Percentiles rank a stretch among this genome's conserved stretches.
Conservation (phyloP, 2,113 vertebrate genomes). For the Burhinus oedicnemus region DNA sequence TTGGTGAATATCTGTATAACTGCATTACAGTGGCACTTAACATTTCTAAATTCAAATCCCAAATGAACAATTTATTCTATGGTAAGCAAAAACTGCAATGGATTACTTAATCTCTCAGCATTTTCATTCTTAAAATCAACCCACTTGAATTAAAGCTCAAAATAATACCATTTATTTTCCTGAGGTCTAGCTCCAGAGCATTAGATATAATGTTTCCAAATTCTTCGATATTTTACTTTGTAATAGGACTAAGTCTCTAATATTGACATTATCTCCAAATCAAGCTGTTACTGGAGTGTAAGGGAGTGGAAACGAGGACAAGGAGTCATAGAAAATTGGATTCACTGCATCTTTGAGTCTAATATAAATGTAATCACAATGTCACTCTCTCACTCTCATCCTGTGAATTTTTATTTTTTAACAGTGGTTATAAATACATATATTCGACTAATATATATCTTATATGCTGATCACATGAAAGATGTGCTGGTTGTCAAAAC, state of each 20-base stretch:
- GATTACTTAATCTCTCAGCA: not conserved
- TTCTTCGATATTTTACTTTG: not conserved
- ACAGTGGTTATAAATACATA: not conserved
- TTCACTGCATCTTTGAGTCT: not conserved
- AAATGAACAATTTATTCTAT: not conserved
- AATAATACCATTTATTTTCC: not conserved
- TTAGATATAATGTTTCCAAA: not conserved
- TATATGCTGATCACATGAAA: not conserved
- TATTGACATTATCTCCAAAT: not conserved
- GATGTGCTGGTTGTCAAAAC: not conserved
- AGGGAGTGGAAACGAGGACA: not conserved
- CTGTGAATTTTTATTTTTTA: not conserved
- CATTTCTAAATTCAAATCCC: not conserved
- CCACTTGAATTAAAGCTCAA: not conserved
- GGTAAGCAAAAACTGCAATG: not conserved
- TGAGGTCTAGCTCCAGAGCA: not conserved
- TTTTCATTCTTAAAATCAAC: not conserved
- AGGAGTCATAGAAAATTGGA: not conserved
- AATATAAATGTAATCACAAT: not conserved
- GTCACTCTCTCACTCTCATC: not conserved
- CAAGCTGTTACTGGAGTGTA: not conserved
- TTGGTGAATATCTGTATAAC: not conserved
- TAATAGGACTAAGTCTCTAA: not conserved
- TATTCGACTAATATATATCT: not conserved
- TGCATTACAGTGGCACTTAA: not conserved